A percentile compares a stretch with the other conserved stretches of the same genome.
Evolutionary conservation across 2,113 vertebrate species (phyloP).

Genomic region (Gila orcuttii): DNA sequence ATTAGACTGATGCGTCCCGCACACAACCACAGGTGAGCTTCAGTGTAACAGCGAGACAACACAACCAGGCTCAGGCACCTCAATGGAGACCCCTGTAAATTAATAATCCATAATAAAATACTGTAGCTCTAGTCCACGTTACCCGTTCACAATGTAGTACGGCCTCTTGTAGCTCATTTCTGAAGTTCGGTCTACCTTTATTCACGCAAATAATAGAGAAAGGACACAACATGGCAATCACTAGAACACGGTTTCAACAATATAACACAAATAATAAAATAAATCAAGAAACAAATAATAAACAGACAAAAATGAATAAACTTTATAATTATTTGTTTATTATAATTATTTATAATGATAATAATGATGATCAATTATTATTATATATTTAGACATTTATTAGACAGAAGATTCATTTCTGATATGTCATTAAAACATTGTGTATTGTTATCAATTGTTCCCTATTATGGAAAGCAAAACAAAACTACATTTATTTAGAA

Average conservation of each 20-base stretch:
- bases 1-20: conserved; percentile 85
- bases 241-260: neutral
- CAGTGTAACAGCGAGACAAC: too few relatives aligned
- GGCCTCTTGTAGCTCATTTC: neutral
- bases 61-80: too few relatives aligned
- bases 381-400: too few relatives aligned
- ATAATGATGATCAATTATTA: too few relatives aligned
- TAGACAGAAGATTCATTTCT: too few relatives aligned
- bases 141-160: neutral
- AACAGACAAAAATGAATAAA: neutral
- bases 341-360: too few relatives aligned
- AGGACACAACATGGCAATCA: neutral
- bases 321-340: too few relatives aligned
- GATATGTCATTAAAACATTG: too few relatives aligned
- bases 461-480: too few relatives aligned
- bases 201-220: neutral
- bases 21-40: conserved; percentile 80
- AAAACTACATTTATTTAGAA: too few relatives aligned
- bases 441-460: too few relatives aligned
- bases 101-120: neutral
- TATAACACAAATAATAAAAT: neutral
- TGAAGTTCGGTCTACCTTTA: neutral
- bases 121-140: neutral
- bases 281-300: neutral
- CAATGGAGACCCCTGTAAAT: neutral